phyloP scores from a whole-genome alignment of 2,888 invertebrate genomes.

The Deilephila porcellus region DNA sequence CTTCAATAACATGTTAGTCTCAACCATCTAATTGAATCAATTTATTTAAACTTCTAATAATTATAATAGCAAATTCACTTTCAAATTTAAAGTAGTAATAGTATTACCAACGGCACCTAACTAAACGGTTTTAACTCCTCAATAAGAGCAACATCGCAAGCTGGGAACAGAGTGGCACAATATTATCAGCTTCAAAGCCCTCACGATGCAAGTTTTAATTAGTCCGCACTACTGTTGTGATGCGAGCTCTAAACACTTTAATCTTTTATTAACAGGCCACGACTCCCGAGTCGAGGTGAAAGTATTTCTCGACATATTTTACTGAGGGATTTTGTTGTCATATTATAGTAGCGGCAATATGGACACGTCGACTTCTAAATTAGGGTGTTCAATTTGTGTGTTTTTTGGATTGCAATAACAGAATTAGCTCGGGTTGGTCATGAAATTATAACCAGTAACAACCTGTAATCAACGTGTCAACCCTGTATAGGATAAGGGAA shows the following conservation, averaged over 20 bases:
- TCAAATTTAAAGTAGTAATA: no score
- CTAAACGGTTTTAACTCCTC: not conserved
- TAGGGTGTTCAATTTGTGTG: no score
- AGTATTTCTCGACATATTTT: not conserved
- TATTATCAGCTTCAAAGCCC: slow-evolving; percentile 2
- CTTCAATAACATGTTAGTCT: no score
- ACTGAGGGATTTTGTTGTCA: not conserved
- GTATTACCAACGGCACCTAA: no score
- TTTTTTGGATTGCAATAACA: no score
- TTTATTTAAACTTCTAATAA: no score
- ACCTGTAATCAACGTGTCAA: not conserved
- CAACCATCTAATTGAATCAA: no score
- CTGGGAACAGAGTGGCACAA: not conserved
- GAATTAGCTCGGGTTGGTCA: no score
- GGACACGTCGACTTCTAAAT: no score
- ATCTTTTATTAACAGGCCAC: not conserved
- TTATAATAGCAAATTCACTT: no score
- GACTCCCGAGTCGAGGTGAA: not conserved
- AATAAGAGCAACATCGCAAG: not conserved
- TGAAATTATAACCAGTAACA: not conserved
- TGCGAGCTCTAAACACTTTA: slow-evolving; percentile 2
- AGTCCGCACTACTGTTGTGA: slow-evolving; percentile 4
- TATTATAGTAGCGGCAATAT: no score
- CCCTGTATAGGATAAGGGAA: not conserved
- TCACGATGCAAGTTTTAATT: slow-evolving; percentile 5